Evolutionary conservation across 2,113 vertebrate species (phyloP).

Genomic region (Eulemur macaco): DNA sequence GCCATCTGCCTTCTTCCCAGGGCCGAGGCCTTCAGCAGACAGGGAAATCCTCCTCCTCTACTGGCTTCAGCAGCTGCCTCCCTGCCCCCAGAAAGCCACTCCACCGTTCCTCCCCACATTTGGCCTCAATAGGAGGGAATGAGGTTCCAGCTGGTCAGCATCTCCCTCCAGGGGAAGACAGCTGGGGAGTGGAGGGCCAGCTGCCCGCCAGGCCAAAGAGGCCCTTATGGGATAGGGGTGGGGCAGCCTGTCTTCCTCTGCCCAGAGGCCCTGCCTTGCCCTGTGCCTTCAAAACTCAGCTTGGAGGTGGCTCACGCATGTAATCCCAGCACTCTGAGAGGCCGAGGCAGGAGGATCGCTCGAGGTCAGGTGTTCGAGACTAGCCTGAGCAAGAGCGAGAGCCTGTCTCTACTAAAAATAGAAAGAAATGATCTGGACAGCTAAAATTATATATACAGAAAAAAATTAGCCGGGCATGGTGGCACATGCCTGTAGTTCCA

Average conservation of each 20-base stretch:
- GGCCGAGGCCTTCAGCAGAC: neutral
- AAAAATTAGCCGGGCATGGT: no score
- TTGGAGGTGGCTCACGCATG: neutral
- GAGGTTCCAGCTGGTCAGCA: conserved; percentile 77
- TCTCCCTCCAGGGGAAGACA: conserved; percentile 77
- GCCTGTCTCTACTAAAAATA: no score
- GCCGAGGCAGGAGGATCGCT: no score
- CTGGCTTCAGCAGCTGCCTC: conserved; percentile 62
- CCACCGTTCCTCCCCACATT: conserved; percentile 64
- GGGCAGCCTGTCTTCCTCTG: conserved; percentile 47
- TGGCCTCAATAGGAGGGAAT: conserved; percentile 68
- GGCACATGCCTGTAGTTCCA: no score
- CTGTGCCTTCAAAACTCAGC: conserved; percentile 32
- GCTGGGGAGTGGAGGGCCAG: conserved; percentile 70
- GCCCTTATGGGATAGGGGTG: conserved; percentile 50
- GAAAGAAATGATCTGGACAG: no score
- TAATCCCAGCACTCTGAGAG: no score
- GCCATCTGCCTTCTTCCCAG: neutral
- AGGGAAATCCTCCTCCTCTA: conserved; percentile 47
- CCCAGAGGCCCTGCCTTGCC: conserved; percentile 43
- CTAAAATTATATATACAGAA: no score
- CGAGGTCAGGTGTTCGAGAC: no score
- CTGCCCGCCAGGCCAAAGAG: conserved; percentile 68
- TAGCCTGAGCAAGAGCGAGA: no score
- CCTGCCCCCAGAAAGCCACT: conserved; percentile 63